Percentiles rank a stretch among this genome's conserved stretches.
These are phyloP conservation scores for Epistrophe eligans DNA, from an alignment of 2,888 invertebrate species.

Conservation along the genomic window DNA sequence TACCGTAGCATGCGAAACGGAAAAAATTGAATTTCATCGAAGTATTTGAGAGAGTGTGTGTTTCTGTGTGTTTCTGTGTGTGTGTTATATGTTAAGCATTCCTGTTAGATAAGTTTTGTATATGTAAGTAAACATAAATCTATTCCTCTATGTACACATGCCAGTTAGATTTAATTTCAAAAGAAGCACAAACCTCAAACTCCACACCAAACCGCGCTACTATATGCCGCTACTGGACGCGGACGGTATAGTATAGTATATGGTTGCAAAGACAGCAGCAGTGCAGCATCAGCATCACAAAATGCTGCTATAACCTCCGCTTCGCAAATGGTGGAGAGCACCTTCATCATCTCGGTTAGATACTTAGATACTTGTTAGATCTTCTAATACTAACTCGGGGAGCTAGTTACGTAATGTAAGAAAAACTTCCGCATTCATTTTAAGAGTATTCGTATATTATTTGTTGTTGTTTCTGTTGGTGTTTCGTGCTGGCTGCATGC, in stretches of 20 bases:
- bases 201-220: slow-evolving; percentile 65
- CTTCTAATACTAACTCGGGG: slow-evolving; percentile 76
- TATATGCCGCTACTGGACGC: slow-evolving; percentile 26
- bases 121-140: slow-evolving; percentile 51
- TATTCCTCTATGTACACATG: slow-evolving; percentile 70
- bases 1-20: slow-evolving; percentile 30
- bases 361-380: slow-evolving; percentile 76
- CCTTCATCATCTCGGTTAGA: slow-evolving; percentile 73
- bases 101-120: slow-evolving; percentile 66
- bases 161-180: slow-evolving; percentile 76
- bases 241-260: slow-evolving; percentile 15
- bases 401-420: slow-evolving; percentile 83
- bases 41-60: slow-evolving; percentile 18
- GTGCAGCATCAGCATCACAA: slow-evolving; percentile 54
- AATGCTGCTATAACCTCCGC: slow-evolving; percentile 56
- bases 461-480: slow-evolving; percentile 41
- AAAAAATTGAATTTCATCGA: slow-evolving; percentile 60
- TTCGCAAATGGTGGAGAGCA: slow-evolving; percentile 60
- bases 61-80: slow-evolving; percentile 16
- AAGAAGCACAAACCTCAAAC: slow-evolving; percentile 73
- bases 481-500: slow-evolving; percentile 24
- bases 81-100: slow-evolving; percentile 50
- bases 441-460: slow-evolving; percentile 82
- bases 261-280: slow-evolving; percentile 12
- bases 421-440: slow-evolving; percentile 84